These are phyloP conservation scores for Pseudonaja textilis DNA, from an alignment of 2,113 vertebrate genomes.

Conservation along the genomic window DNA sequence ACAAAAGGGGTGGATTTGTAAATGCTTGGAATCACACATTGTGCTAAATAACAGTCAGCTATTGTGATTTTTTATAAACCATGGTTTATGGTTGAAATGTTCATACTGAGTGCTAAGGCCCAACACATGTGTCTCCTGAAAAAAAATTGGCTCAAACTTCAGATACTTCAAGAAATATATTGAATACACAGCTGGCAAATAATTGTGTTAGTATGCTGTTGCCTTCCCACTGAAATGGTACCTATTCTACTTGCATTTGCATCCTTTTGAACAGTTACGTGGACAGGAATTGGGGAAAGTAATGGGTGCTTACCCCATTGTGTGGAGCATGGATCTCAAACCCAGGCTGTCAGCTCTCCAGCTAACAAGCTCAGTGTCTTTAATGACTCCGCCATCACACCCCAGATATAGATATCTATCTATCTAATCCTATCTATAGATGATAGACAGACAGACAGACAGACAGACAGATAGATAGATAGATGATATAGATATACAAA, in stretches of 20 bases:
- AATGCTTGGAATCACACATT: background rate
- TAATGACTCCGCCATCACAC: background rate
- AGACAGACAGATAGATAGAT: too few relatives aligned
- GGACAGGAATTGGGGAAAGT: background rate
- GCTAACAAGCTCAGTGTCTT: background rate
- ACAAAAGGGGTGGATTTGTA: background rate
- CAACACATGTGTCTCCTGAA: background rate
- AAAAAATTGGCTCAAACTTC: background rate
- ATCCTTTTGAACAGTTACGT: background rate
- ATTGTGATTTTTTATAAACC: background rate
- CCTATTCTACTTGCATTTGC: background rate
- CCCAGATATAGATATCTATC: too few relatives aligned
- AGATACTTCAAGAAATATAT: background rate
- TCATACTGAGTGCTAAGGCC: background rate
- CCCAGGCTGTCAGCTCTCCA: background rate
- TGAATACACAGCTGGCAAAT: background rate
- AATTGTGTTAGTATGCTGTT: background rate
- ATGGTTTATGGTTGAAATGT: background rate
- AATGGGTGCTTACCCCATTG: background rate
- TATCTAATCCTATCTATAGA: too few relatives aligned
- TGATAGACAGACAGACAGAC: too few relatives aligned
- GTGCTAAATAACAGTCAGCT: background rate
- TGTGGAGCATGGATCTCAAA: background rate
- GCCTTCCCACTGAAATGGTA: background rate
- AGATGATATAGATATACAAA: background rate